Evolutionary conservation across 2,888 invertebrate species (phyloP).

Genomic region (Diarsia dahlii): DNA sequence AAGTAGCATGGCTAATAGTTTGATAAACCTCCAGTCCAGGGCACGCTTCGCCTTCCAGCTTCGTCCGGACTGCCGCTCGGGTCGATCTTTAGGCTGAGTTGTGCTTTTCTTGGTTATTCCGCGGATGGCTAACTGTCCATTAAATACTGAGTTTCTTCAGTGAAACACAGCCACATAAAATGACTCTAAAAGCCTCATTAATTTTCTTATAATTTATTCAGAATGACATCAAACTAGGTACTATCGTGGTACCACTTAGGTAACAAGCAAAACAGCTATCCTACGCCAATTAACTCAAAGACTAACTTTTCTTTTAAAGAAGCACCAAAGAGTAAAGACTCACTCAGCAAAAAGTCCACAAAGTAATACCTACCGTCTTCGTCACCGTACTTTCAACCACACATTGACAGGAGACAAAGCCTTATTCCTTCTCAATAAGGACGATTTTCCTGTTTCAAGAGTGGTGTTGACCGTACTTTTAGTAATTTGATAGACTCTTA

Average conservation of each 20-base stretch:
- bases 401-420: background rate
- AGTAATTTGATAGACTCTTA: constrained; percentile 67
- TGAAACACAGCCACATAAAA: no score
- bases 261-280: background rate
- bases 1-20: no score
- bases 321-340: constrained; percentile 4
- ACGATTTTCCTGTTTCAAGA: constrained; percentile 8
- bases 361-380: background rate
- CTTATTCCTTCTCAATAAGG: background rate
- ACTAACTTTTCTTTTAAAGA: background rate
- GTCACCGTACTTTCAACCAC: constrained; percentile 30
- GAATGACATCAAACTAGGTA: background rate
- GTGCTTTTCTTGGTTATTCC: no score
- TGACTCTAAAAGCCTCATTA: no score
- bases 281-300: constrained; percentile 11
- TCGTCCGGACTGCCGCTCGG: no score
- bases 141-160: no score
- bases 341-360: constrained; percentile 28
- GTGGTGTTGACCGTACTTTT: constrained; percentile 37
- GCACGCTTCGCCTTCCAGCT: no score
- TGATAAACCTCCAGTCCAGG: no score
- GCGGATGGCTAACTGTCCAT: no score
- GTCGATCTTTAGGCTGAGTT: no score
- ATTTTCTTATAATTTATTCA: no score
- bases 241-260: background rate